Conservation (phyloP, 2,888 invertebrate genomes). For the Atrina japonica region DNA sequence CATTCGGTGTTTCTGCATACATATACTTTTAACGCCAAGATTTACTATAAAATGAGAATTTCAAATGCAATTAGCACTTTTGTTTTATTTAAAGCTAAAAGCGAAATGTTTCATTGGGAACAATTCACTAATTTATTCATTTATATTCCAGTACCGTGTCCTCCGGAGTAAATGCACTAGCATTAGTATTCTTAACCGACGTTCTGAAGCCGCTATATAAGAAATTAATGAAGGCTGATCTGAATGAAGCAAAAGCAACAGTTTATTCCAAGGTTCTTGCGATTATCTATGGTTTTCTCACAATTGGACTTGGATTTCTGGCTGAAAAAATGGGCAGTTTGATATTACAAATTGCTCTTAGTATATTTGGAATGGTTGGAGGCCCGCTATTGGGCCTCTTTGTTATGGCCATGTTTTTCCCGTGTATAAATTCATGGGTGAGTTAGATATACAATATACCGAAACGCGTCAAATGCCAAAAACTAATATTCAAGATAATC, state of each 20-base stretch:
- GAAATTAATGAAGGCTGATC: slow-evolving; percentile 72
- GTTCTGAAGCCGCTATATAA: slow-evolving; percentile 87
- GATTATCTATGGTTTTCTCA: slow-evolving; percentile 41
- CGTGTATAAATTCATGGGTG: slow-evolving; percentile 73
- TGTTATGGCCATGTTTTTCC: slow-evolving; percentile 70
- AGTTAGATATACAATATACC: slow-evolving; percentile 42
- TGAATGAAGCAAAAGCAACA: slow-evolving; percentile 51
- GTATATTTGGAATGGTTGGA: slow-evolving; percentile 76
- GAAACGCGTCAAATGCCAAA: not conserved
- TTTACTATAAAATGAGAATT: no score
- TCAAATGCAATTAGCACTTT: no score
- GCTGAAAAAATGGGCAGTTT: slow-evolving; percentile 53
- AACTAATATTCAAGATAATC: no score
- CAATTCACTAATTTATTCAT: no score
- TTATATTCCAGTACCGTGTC: slow-evolving; percentile 88
- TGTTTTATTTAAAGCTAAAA: no score
- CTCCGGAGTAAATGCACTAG: slow-evolving; percentile 93
- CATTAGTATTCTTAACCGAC: slow-evolving; percentile 94
- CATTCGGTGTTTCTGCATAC: no score
- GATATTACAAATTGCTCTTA: slow-evolving; percentile 63
- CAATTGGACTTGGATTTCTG: slow-evolving; percentile 53
- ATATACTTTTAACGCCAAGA: no score
- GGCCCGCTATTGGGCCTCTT: slow-evolving; percentile 73
- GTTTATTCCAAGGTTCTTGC: slow-evolving; percentile 61
- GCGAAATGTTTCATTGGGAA: no score